A percentile compares a stretch with the other conserved stretches of the same genome.
Conservation (phyloP, 2,113 vertebrate species). For the Channa argus region DNA sequence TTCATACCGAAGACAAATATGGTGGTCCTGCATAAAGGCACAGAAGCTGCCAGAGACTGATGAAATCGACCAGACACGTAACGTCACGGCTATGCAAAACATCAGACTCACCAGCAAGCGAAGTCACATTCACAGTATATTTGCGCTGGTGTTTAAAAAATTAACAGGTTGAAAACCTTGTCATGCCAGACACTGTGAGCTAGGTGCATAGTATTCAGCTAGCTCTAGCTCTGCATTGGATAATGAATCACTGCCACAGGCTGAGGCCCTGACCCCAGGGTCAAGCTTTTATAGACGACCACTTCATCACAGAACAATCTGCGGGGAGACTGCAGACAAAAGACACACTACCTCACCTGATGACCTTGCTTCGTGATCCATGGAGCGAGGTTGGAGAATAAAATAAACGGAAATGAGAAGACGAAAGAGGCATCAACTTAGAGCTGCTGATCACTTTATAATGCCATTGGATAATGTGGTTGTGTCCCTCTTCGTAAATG, state of each 20-base stretch:
- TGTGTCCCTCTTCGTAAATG: neutral
- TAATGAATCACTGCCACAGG: conserved; percentile 74
- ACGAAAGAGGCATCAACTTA: conserved; percentile 5
- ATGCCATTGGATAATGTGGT: neutral
- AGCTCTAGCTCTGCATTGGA: conserved; percentile 25
- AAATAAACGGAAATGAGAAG: conserved; percentile 64
- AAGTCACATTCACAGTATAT: neutral
- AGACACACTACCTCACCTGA: conserved; percentile 63
- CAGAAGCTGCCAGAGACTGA: neutral
- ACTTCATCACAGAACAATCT: conserved; percentile 84
- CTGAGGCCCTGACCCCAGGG: conserved; percentile 80
- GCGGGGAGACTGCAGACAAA: conserved; percentile 72
- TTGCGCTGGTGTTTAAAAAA: neutral
- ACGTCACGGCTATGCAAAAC: neutral
- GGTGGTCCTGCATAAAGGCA: neutral
- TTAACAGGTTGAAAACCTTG: conserved; percentile 3
- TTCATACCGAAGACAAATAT: neutral
- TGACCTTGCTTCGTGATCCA: conserved; percentile 77
- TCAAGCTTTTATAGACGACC: conserved; percentile 75
- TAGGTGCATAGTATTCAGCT: conserved; percentile 57
- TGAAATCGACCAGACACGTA: neutral
- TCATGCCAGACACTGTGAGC: conserved; percentile 27
- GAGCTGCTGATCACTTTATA: neutral
- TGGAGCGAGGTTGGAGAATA: conserved; percentile 52
- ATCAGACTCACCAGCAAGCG: neutral